Conservation (phyloP, 2,797 vertebrate genomes). For the Jordanella pulchra region DNA sequence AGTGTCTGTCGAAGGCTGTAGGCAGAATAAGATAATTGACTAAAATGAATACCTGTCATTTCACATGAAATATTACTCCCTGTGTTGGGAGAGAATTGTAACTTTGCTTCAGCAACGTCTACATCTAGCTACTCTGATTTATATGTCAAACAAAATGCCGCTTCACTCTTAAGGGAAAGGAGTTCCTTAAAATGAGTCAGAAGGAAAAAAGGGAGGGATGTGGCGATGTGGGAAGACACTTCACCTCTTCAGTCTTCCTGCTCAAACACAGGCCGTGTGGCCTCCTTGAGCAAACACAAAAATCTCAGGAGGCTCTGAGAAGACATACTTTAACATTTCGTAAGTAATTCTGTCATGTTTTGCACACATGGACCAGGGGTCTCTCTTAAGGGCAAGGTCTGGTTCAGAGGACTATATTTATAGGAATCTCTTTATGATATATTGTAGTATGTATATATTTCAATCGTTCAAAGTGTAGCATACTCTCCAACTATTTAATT, state of each 20-base stretch:
- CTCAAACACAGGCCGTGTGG: conserved; percentile 22
- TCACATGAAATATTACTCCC: neutral
- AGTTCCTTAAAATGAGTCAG: conserved; percentile 9
- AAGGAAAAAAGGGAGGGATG: neutral
- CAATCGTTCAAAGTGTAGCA: conserved; percentile 38
- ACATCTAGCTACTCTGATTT: conserved; percentile 4
- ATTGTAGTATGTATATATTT: neutral
- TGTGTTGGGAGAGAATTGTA: neutral
- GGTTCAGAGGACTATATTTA: neutral
- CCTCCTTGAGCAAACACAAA: conserved; percentile 65
- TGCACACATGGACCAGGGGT: neutral
- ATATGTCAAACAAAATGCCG: conserved; percentile 6
- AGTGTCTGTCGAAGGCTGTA: conserved; percentile 1
- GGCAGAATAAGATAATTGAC: conserved; percentile 2
- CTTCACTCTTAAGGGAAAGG: conserved; percentile 12
- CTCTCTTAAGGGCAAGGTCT: neutral
- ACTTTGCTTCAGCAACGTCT: neutral
- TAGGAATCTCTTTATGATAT: neutral
- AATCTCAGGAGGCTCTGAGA: conserved; percentile 27
- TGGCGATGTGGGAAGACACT: conserved; percentile 8
- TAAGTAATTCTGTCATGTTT: conserved; percentile 31
- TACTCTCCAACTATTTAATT: conserved; percentile 47
- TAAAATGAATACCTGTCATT: neutral
- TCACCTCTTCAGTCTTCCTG: conserved; percentile 32
- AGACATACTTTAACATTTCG: conserved; percentile 24